Evolutionary conservation across 53 echinoderm and acorn worm genomes (phyloP).

Genomic region (Paracentrotus lividus): DNA sequence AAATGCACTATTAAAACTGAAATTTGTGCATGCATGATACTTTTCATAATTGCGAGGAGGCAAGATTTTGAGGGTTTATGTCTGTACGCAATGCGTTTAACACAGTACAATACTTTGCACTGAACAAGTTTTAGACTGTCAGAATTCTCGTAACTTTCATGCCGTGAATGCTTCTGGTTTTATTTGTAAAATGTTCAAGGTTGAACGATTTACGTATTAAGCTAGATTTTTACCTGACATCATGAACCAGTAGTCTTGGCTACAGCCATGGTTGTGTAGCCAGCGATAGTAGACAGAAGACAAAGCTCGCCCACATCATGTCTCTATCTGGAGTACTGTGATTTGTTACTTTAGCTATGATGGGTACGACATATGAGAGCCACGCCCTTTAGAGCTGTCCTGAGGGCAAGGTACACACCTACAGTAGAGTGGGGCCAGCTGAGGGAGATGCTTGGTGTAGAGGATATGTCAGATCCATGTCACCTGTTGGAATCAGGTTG

Average conservation of each 20-base stretch:
- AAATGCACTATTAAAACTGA: too few relatives aligned
- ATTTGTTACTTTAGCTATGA: conserved; percentile 65
- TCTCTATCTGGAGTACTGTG: conserved; percentile 77
- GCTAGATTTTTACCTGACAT: conserved; percentile 82
- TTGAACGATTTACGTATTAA: too few relatives aligned
- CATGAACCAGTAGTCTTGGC: conserved; percentile 82
- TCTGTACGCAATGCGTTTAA: too few relatives aligned
- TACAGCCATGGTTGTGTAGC: conserved; percentile 76
- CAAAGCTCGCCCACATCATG: conserved; percentile 79
- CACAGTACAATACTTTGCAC: too few relatives aligned
- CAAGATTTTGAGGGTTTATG: too few relatives aligned
- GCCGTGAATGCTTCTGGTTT: too few relatives aligned
- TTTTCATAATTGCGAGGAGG: too few relatives aligned
- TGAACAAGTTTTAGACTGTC: too few relatives aligned
- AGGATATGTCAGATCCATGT: conserved; percentile 87
- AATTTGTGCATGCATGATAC: too few relatives aligned
- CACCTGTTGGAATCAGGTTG: conserved; percentile 77
- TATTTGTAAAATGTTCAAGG: too few relatives aligned
- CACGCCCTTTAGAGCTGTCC: conserved; percentile 77
- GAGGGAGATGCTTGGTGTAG: conserved; percentile 86
- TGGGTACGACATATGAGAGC: conserved; percentile 75
- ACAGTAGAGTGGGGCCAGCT: conserved; percentile 79
- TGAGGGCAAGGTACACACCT: conserved; percentile 78
- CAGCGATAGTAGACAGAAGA: conserved; percentile 69
- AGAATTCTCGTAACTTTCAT: too few relatives aligned